Percentiles rank a stretch among this genome's conserved stretches.
These are phyloP conservation scores for Bradypus variegatus DNA, from an alignment of 2,797 vertebrate genomes.

Conservation along the genomic window DNA sequence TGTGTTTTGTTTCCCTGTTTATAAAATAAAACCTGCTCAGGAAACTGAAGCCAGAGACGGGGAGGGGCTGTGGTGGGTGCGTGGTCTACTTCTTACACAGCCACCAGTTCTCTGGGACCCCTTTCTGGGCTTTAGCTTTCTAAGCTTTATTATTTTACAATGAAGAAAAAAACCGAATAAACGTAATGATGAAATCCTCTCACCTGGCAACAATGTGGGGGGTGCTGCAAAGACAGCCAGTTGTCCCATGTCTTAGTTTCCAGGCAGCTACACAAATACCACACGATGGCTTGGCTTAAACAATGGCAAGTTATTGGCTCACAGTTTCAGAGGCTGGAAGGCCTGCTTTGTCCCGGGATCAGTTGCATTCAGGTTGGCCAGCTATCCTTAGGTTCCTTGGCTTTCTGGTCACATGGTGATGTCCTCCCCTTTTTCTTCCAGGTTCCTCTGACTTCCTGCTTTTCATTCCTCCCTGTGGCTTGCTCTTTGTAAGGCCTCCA, in stretches of 20 bases:
- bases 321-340: no score
- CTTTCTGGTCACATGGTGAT: no score
- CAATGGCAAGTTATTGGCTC: no score
- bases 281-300: no score
- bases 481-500: no score
- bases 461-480: no score
- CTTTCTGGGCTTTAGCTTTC: background rate
- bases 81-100: background rate
- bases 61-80: background rate
- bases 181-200: background rate
- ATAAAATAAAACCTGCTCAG: background rate
- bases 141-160: background rate
- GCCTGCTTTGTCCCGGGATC: no score
- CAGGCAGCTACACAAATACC: no score
- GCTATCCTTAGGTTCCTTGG: no score
- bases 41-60: background rate
- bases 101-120: background rate
- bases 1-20: background rate
- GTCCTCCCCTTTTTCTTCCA: no score
- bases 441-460: no score
- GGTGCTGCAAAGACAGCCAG: background rate
- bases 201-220: background rate
- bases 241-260: background rate
- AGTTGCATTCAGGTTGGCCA: no score
- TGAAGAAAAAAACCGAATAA: background rate